These are phyloP conservation scores for Daubentonia madagascariensis DNA, from an alignment of 2,113 vertebrate species.

Conservation along the genomic window DNA sequence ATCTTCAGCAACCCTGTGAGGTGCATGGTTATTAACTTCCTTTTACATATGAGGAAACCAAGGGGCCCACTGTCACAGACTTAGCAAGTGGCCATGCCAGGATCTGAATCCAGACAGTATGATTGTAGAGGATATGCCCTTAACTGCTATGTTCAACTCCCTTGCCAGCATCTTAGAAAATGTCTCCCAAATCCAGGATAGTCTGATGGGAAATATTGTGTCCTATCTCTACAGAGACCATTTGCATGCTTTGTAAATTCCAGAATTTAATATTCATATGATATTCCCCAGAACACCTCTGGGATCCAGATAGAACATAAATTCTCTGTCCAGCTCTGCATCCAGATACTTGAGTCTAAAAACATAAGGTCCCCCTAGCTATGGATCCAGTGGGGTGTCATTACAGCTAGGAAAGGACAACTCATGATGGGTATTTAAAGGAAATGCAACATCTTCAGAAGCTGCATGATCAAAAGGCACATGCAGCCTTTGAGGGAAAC, in stretches of 20 bases:
- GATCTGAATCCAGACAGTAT: neutral
- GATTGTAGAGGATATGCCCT: neutral
- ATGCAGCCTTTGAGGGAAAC: neutral
- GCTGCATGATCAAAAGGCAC: neutral
- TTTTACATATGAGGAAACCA: fast-evolving
- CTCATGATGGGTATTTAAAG: neutral
- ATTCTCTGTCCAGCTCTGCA: neutral
- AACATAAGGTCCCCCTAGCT: neutral
- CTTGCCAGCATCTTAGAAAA: neutral
- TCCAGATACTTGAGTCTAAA: neutral
- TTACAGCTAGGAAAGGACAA: neutral
- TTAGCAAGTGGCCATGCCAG: fast-evolving
- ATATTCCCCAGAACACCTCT: neutral
- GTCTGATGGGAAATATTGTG: neutral
- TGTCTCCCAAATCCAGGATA: neutral
- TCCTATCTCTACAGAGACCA: neutral
- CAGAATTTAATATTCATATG: neutral
- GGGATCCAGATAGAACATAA: neutral
- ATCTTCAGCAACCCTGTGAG: neutral
- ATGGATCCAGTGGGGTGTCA: neutral
- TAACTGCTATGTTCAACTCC: neutral
- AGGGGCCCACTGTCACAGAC: neutral
- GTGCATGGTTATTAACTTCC: neutral
- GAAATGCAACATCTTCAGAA: neutral
- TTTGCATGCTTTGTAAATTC: neutral